Evolutionary conservation across 2,888 invertebrate species (phyloP).

Genomic region (Pardosa pseudoannulata): DNA sequence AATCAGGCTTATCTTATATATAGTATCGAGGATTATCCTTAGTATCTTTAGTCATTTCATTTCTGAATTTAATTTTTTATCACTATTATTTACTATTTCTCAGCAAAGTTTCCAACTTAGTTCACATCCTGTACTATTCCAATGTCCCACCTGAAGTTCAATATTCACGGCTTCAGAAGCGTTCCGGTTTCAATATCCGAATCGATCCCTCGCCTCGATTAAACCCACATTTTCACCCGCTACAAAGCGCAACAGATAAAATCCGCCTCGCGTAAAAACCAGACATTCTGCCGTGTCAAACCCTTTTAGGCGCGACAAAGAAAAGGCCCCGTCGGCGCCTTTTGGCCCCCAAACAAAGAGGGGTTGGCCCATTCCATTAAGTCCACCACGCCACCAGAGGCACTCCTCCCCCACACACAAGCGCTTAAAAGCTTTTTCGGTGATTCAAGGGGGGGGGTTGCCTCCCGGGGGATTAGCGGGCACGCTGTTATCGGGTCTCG

Average conservation of each 20-base stretch:
- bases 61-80: too few species aligned
- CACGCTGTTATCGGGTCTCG: slow-evolving; percentile 36
- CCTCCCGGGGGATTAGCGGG: slow-evolving; percentile 34
- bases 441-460: slow-evolving; percentile 31
- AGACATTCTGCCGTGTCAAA: slow-evolving; percentile 20
- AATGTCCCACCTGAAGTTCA: too few species aligned
- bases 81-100: too few species aligned
- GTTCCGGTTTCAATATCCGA: too few species aligned
- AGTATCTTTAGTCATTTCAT: too few species aligned
- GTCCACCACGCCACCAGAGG: slow-evolving; percentile 60
- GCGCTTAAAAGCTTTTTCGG: slow-evolving; percentile 71
- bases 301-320: slow-evolving; percentile 56
- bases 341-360: slow-evolving; percentile 47
- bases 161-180: too few species aligned
- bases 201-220: background rate
- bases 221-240: slow-evolving; percentile 21
- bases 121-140: too few species aligned
- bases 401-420: slow-evolving; percentile 16
- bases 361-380: slow-evolving; percentile 61
- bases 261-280: background rate
- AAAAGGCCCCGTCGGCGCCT: slow-evolving; percentile 24
- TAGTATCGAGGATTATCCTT: too few species aligned
- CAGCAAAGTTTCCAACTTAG: too few species aligned
- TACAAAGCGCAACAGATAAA: slow-evolving; percentile 9
- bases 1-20: too few species aligned